Evolutionary conservation across 2,888 invertebrate genomes (phyloP).

Genomic region (Nephrotoma appendiculata): DNA sequence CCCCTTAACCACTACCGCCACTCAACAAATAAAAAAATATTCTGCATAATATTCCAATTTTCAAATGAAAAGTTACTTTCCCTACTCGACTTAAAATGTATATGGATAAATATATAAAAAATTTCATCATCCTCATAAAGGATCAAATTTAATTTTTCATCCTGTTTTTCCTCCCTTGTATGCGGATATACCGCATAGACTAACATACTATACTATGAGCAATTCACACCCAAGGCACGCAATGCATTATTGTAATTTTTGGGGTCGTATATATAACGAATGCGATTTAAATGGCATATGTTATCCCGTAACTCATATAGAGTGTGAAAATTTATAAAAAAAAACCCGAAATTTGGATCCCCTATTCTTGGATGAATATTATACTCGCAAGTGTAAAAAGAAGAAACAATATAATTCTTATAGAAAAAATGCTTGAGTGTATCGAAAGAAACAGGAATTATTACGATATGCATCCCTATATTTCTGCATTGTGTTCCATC

Average conservation of each 20-base stretch:
- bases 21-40: neutral
- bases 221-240: constrained; percentile 3
- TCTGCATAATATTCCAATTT: neutral
- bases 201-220: neutral
- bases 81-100: neutral
- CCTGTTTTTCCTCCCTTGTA: neutral
- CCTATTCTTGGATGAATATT: neutral
- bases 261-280: neutral
- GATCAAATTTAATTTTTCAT: neutral
- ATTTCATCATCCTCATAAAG: neutral
- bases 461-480: neutral
- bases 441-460: neutral
- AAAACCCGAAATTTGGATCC: neutral
- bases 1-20: neutral
- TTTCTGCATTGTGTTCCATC: neutral
- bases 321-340: neutral
- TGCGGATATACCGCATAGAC: neutral
- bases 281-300: neutral
- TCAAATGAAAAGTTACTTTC: neutral
- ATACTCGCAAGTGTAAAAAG: neutral
- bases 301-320: neutral
- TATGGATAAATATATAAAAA: neutral
- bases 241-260: constrained; percentile 2
- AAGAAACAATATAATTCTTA: no score
- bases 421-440: neutral